Evolutionary conservation across 1,140 invertebrate genomes (phyloP).

Genomic region (Orchesella cincta): DNA sequence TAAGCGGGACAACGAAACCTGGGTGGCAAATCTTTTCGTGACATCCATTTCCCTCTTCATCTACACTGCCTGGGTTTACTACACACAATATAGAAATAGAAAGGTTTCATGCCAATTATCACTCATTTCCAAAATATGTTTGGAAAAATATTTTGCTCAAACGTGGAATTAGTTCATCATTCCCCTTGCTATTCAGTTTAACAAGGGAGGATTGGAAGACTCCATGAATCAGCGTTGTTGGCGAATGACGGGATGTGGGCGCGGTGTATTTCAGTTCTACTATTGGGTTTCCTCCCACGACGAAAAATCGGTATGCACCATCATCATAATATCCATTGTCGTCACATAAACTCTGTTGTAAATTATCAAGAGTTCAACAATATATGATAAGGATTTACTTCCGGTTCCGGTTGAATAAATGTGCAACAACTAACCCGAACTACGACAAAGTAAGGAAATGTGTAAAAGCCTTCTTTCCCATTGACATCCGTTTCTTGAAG

Average conservation of each 20-base stretch:
- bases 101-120: background rate
- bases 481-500: background rate
- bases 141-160: background rate
- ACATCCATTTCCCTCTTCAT: background rate
- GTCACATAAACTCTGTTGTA: background rate
- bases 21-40: background rate
- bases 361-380: too few species aligned
- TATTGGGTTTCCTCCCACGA: background rate
- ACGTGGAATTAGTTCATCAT: background rate
- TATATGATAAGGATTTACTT: background rate
- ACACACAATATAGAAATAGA: too few species aligned
- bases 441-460: conserved; percentile 4
- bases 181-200: background rate
- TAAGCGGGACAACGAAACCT: background rate
- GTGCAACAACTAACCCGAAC: background rate
- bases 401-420: background rate
- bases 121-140: background rate
- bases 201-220: background rate
- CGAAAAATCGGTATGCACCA: background rate
- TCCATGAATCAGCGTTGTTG: background rate
- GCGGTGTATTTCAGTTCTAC: background rate
- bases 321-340: background rate
- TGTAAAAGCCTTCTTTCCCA: background rate
- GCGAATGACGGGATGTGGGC: background rate
- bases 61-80: background rate